Evolutionary conservation across 2,113 vertebrate species (phyloP), one percentile per base, ranked within the genome.

Genomic region (Gallinago jamesoni): DNA sequence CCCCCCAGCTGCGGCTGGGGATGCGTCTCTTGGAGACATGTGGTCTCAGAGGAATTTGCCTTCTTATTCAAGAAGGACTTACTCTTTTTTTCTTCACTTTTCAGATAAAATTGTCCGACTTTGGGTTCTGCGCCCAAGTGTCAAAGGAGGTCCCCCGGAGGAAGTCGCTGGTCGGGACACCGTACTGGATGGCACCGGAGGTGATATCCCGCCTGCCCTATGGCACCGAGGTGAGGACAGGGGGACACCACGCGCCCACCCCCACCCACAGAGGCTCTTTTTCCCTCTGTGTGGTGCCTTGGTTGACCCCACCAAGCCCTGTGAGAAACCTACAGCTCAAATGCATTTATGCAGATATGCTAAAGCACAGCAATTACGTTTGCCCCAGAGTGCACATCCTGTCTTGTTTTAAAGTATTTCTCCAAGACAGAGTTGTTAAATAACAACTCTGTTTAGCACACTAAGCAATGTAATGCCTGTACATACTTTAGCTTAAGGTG

Each of bases 111-210:
- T 96, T 99, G 33, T 99, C 99, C 4, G 99, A 99, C 97, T 99
- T 99, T 11, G 99, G 99, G 74, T 99, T 99, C 97, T 99, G 99
- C 64, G 99, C 99, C 94, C 99, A 99, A 98, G 99, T 99, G 95
- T 99, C 99, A 83, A 99, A 99, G 98, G 99, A 99, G 95, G 99
- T 99, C 39, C 99, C 99, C 25, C 99, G 99, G 97, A 99, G 99
- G 95, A 99, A 99, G 97, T 99, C 99, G 1, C 97, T 99, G 18
- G 99, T 99, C 60, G 99, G 99, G 33, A 99, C 99, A 0, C 99
- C 99, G 1, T 99, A 99, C 57, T 99, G 99, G 99, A 99, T 99
- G 99, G 99, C 99, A 0, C 99, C 99, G 0, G 99, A 99, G 97
- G 99, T 99, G 97, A 99, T 99, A 92, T 99, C 99, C 22, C 99